Percentiles rank a stretch among this genome's conserved stretches.
Evolutionary conservation across 1,140 invertebrate species (phyloP).

Genomic region (Nixonia krombeini): DNA sequence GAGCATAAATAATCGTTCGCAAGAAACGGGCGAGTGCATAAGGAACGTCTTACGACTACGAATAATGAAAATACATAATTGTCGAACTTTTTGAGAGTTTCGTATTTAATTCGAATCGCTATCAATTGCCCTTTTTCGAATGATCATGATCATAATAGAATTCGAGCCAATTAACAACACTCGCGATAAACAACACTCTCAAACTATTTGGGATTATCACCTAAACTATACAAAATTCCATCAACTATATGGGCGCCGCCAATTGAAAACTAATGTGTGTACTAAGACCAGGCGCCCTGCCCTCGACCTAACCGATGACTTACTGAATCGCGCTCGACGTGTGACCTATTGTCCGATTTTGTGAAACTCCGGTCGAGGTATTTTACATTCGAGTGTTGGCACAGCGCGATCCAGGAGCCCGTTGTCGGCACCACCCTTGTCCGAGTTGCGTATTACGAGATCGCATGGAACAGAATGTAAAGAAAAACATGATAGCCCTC

Average conservation of each 20-base stretch:
- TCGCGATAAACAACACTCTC: conserved; percentile 63
- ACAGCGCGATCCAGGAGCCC: conserved; percentile 21
- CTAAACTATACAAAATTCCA: conserved; percentile 71
- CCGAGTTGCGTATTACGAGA: not conserved
- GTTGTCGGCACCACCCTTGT: too few species aligned
- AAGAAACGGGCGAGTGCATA: too few species aligned
- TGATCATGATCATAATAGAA: conserved; percentile 46
- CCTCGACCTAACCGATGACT: conserved; percentile 56
- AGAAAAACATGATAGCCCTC: not conserved
- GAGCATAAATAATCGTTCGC: too few species aligned
- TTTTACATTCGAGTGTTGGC: conserved; percentile 7
- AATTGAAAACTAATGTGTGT: conserved; percentile 66
- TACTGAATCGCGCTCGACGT: conserved; percentile 28
- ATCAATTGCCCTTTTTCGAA: conserved; percentile 21
- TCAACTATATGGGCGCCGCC: conserved; percentile 69
- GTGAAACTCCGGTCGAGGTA: not conserved
- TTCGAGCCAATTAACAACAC: conserved; percentile 34
- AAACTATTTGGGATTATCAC: conserved; percentile 65
- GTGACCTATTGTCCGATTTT: not conserved
- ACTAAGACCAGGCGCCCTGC: conserved; percentile 71
- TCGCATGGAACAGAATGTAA: conserved; percentile 1
- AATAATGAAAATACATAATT: too few species aligned
- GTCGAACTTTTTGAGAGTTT: too few species aligned
- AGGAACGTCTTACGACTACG: too few species aligned
- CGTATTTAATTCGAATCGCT: conserved; percentile 6